A percentile compares a stretch with the other conserved stretches of the same genome.
Evolutionary conservation across 2,113 vertebrate genomes (phyloP).

Genomic region (Tor tambroides): DNA sequence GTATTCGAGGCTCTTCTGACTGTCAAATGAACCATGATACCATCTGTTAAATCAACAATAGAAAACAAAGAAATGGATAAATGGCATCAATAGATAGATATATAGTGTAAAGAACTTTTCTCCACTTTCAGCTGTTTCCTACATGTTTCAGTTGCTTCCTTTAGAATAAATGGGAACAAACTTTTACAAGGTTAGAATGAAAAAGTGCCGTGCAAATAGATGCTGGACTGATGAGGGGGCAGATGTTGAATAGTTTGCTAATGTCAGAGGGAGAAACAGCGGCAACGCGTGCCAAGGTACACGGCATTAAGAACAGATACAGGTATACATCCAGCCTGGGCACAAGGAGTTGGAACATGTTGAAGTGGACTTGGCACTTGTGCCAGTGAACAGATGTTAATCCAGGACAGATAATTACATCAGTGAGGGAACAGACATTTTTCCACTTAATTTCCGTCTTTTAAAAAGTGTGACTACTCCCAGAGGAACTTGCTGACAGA

Average conservation of each 20-base stretch:
- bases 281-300: conserved; percentile 74
- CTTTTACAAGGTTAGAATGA: conserved; percentile 43
- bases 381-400: conserved; percentile 80
- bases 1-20: neutral
- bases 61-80: neutral
- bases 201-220: conserved; percentile 55
- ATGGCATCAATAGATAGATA: neutral
- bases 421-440: conserved; percentile 80
- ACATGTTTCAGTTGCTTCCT: neutral
- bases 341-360: conserved; percentile 73
- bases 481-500: conserved; percentile 64
- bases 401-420: conserved; percentile 84
- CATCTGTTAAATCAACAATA: conserved; percentile 9
- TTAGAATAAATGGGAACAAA: conserved; percentile 7
- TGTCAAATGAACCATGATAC: neutral
- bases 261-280: conserved; percentile 76
- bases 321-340: conserved; percentile 58
- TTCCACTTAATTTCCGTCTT: conserved; percentile 80
- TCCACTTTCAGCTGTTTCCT: neutral
- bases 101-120: neutral
- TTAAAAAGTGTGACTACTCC: conserved; percentile 78
- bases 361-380: conserved; percentile 76
- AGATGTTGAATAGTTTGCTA: conserved; percentile 77
- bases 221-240: conserved; percentile 72
- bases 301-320: conserved; percentile 66